Conservation (phyloP, 2,113 vertebrate species). For the Gulo gulo region DNA sequence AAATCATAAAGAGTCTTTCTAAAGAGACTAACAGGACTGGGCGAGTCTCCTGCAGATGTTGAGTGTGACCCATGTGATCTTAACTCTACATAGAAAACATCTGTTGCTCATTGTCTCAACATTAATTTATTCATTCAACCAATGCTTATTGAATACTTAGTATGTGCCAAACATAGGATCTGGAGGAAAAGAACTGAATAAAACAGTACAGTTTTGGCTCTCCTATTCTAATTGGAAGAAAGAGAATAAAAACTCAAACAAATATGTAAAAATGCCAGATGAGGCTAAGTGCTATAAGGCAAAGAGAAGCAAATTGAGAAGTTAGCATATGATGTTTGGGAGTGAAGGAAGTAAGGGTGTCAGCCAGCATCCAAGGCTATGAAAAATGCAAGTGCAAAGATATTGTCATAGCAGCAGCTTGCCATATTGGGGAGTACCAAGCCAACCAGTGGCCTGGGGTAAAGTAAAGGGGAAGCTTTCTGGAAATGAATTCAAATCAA, state of each 20-base stretch:
- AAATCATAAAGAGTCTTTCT: slow-evolving; percentile 14
- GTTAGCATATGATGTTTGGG: background rate
- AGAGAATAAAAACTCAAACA: background rate
- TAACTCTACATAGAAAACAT: slow-evolving; percentile 10
- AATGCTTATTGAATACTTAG: slow-evolving; percentile 18
- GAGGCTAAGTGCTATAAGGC: background rate
- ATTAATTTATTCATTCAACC: background rate
- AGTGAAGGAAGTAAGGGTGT: background rate
- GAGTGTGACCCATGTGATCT: background rate
- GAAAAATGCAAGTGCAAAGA: background rate
- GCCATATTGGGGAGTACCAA: background rate
- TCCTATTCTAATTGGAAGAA: background rate
- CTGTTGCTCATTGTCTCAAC: background rate
- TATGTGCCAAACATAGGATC: background rate
- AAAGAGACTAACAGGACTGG: background rate
- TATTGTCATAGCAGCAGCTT: background rate
- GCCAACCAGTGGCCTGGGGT: background rate
- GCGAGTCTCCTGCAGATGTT: background rate
- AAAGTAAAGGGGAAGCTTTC: background rate
- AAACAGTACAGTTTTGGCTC: background rate
- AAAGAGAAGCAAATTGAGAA: slow-evolving; percentile 15
- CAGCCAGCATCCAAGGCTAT: background rate
- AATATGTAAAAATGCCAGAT: background rate
- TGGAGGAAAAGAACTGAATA: background rate
- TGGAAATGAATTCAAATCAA: background rate